phyloP scores from a whole-genome alignment of 1,140 invertebrate genomes.

The Coptotermes formosanus region DNA sequence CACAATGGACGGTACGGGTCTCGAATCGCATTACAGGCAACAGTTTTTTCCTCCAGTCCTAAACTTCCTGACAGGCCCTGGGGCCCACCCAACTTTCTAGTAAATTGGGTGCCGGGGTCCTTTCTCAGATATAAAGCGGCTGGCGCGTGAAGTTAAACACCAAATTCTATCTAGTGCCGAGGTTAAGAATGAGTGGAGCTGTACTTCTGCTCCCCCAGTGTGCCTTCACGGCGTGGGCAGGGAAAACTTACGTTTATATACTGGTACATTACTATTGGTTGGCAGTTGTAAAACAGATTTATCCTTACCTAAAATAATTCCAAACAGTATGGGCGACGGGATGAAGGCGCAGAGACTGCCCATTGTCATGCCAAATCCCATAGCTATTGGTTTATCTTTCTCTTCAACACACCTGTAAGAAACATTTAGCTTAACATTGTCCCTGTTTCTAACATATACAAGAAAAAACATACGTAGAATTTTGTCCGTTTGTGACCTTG shows the following conservation, averaged over 20 bases:
- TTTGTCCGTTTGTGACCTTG: no score
- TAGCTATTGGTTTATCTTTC: conserved; percentile 58
- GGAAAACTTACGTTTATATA: background rate
- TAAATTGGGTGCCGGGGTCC: no score
- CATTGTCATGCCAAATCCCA: conserved; percentile 56
- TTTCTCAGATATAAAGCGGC: no score
- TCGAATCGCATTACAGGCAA: no score
- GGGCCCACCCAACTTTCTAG: no score
- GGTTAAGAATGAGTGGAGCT: no score
- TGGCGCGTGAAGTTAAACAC: background rate
- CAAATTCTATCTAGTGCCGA: background rate
- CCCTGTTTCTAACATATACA: no score
- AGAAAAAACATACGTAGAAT: no score
- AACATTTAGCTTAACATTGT: conserved; percentile 32
- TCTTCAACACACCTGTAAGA: conserved; percentile 55
- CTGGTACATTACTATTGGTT: background rate
- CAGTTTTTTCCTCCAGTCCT: no score
- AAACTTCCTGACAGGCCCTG: no score
- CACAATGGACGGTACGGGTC: no score
- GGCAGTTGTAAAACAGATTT: background rate
- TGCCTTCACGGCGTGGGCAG: background rate
- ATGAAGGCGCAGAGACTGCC: conserved; percentile 55
- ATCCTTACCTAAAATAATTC: conserved; percentile 63
- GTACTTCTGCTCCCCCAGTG: no score
- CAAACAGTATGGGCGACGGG: conserved; percentile 68